Percentiles rank a stretch among this genome's conserved stretches.
Evolutionary conservation across 2,113 vertebrate genomes (phyloP).

Genomic region (Gymnorhina tibicen): DNA sequence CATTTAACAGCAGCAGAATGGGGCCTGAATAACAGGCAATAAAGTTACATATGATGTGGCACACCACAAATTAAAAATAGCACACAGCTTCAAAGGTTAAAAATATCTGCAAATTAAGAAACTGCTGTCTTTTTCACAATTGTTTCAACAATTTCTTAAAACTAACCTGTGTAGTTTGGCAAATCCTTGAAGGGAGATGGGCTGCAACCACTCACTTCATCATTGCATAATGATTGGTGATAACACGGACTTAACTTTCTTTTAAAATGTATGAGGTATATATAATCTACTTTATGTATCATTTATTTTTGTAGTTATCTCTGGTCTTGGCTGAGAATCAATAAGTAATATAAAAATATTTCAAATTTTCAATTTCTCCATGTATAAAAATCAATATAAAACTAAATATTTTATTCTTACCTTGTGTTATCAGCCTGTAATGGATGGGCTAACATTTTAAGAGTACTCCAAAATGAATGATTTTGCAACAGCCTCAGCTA

Average conservation of each 20-base stretch:
- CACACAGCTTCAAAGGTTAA: not conserved
- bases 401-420: not conserved
- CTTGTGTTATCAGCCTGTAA: not conserved
- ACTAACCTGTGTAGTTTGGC: not conserved
- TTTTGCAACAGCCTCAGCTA: not conserved
- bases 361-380: conserved; percentile 22
- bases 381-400: conserved; percentile 38
- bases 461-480: not conserved
- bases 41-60: not conserved
- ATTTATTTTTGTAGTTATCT: conserved; percentile 37
- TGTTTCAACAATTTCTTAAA: not conserved
- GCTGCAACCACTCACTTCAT: not conserved
- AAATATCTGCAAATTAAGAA: not conserved
- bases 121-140: not conserved
- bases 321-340: not conserved
- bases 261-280: conserved; percentile 16
- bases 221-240: not conserved
- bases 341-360: conserved; percentile 32
- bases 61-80: not conserved
- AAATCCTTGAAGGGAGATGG: not conserved
- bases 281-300: conserved; percentile 17
- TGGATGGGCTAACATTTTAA: not conserved
- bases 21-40: not conserved
- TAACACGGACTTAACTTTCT: not conserved
- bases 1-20: not conserved